A percentile compares a stretch with the other conserved stretches of the same genome.
phyloP scores from a whole-genome alignment of 2,888 invertebrate genomes.

The Ophion slaviceki region DNA sequence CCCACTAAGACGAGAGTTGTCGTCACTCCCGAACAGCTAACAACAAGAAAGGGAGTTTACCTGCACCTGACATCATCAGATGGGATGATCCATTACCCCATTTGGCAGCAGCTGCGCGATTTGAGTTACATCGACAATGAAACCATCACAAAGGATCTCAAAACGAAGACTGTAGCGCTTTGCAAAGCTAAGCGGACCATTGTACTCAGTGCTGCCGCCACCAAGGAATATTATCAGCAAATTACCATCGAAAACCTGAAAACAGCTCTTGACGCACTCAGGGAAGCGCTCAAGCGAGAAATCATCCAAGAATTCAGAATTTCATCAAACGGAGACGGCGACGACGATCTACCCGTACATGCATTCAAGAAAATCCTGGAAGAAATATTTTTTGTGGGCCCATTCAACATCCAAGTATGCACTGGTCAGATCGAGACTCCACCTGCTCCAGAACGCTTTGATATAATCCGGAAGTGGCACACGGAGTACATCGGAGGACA shows the following conservation, averaged over 20 bases:
- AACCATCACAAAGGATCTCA: not conserved
- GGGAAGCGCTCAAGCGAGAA: no score
- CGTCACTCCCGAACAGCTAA: not conserved
- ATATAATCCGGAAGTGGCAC: constrained; percentile 1
- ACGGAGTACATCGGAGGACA: constrained; percentile 54
- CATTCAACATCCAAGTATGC: not conserved
- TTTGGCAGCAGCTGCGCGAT: no score
- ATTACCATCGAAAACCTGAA: no score
- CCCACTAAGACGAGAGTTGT: not conserved
- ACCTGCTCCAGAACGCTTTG: not conserved
- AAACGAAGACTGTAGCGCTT: not conserved
- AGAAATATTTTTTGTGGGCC: not conserved
- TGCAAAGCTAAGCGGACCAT: not conserved
- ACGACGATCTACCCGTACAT: not conserved
- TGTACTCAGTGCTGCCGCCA: not conserved
- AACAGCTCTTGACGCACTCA: no score
- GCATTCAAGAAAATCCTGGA: not conserved
- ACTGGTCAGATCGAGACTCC: not conserved
- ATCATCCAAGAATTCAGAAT: not conserved
- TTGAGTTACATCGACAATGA: not conserved
- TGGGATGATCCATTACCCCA: not conserved
- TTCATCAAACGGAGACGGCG: not conserved
- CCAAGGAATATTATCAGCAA: not conserved
- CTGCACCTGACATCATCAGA: not conserved
- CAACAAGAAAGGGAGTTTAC: not conserved